A percentile compares a stretch with the other conserved stretches of the same genome.
phyloP scores from a whole-genome alignment of 2,888 invertebrate genomes.

The Microctonus aethiopoides region DNA sequence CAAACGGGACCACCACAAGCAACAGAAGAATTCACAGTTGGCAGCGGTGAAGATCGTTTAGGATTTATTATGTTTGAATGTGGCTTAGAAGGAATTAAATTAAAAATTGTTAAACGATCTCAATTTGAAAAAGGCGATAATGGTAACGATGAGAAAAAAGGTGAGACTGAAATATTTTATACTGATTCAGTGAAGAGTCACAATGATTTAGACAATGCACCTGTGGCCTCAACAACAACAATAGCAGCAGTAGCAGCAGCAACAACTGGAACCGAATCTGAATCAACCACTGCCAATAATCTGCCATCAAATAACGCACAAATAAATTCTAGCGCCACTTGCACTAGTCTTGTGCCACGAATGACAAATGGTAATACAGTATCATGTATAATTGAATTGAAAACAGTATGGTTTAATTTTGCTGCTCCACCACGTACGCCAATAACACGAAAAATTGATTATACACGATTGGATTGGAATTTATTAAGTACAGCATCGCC shows the following conservation, averaged over 20 bases:
- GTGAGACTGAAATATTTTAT: constrained; percentile 57
- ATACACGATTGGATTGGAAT: constrained; percentile 96
- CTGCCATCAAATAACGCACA: constrained; percentile 64
- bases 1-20: constrained; percentile 58
- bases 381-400: constrained; percentile 88
- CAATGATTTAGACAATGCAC: constrained; percentile 62
- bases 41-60: constrained; percentile 72
- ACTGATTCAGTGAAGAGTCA: constrained; percentile 65
- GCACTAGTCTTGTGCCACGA: constrained; percentile 66
- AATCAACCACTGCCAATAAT: constrained; percentile 44
- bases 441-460: constrained; percentile 93
- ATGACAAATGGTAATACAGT: constrained; percentile 80
- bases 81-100: constrained; percentile 89
- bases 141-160: constrained; percentile 70
- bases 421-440: constrained; percentile 96
- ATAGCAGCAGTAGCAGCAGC: constrained; percentile 39
- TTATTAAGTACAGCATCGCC: constrained; percentile 94
- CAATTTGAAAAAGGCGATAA: constrained; percentile 80
- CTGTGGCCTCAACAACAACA: constrained; percentile 38
- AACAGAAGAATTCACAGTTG: constrained; percentile 69
- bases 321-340: constrained; percentile 51
- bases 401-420: constrained; percentile 96
- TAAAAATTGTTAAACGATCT: constrained; percentile 81
- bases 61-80: constrained; percentile 98
- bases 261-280: constrained; percentile 47